Evolutionary conservation across 1,140 invertebrate genomes (phyloP).

Genomic region (Probaryconus sp.): DNA sequence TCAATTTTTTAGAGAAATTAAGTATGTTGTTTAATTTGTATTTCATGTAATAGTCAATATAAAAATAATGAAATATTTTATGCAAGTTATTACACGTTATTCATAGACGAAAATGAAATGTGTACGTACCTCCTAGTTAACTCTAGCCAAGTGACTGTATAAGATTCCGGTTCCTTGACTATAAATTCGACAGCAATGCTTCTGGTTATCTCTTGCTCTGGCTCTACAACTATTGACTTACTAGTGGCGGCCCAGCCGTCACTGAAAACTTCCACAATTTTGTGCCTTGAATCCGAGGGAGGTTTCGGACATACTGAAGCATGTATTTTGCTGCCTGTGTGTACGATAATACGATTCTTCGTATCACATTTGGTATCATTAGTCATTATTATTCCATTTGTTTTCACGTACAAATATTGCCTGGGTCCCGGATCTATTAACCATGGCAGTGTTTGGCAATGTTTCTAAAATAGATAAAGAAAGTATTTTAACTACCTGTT

Average conservation of each 20-base stretch:
- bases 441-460: conserved; percentile 87
- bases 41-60: no score
- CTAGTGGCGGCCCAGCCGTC: conserved; percentile 86
- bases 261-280: conserved; percentile 88
- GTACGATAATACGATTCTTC: conserved; percentile 85
- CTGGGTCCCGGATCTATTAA: conserved; percentile 86
- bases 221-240: conserved; percentile 79
- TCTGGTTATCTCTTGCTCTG: conserved; percentile 81
- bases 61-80: no score
- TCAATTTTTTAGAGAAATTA: no score
- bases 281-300: conserved; percentile 78
- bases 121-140: conserved; percentile 82
- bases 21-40: no score
- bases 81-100: not conserved
- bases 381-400: conserved; percentile 81
- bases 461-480: conserved; percentile 80
- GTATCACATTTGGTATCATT: conserved; percentile 82
- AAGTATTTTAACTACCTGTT: no score
- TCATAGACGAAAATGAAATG: not conserved
- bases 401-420: conserved; percentile 85
- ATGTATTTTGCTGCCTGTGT: conserved; percentile 82
- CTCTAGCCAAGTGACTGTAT: conserved; percentile 90
- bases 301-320: conserved; percentile 86
- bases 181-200: conserved; percentile 88
- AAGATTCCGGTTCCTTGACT: conserved; percentile 84